Evolutionary conservation across 1,140 invertebrate species (phyloP), one percentile per base, ranked within the genome.

Genomic region (Chrysomallon squamiferum): DNA sequence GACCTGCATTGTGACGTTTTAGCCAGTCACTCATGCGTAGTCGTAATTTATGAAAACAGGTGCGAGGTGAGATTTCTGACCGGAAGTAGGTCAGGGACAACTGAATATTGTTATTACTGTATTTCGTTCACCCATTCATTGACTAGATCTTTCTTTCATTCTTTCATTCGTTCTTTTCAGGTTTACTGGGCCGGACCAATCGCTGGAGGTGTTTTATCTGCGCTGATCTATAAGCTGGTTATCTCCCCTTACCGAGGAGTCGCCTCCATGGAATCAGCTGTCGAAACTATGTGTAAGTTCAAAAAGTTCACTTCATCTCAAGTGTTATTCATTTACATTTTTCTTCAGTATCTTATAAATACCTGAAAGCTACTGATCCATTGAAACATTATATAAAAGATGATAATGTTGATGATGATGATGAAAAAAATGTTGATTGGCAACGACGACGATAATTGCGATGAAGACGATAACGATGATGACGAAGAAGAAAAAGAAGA

Each of bases 151-250:
- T n/a, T n/a, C n/a, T n/a, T n/a, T n/a, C n/a, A n/a, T n/a, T n/a
- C n/a, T n/a, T n/a, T n/a, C n/a, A n/a, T n/a, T n/a, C n/a, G n/a
- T n/a, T n/a, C 15, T 33, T 67, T 72, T 2, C 83, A 93, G 92
- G 88, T 96, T 7, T 96, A 96, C 84, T 97, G 95, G 95, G 90
- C 92, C 11, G 95, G 94, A 1, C 95, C 95, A 0, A 87, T 95
- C 1, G 67, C 90, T 3, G 95, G 95, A 0, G 94, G 90, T 1
- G 82, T 90, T 11, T 56, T 92, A 0, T 93, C 93, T 13, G 93
- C 92, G 0, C 70, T 91, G 0, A 66, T 94, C 3, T 96, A 97
- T 87, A 90, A 89, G 74, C 87, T 92, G 70, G 90, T 92, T 47
- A 92, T 94, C 49, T 68, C 73, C 38, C 80, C 78, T 1, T 79